Base-by-base conservation (phyloP, 2,888 invertebrate genomes). In the Papilio elwesi region DNA sequence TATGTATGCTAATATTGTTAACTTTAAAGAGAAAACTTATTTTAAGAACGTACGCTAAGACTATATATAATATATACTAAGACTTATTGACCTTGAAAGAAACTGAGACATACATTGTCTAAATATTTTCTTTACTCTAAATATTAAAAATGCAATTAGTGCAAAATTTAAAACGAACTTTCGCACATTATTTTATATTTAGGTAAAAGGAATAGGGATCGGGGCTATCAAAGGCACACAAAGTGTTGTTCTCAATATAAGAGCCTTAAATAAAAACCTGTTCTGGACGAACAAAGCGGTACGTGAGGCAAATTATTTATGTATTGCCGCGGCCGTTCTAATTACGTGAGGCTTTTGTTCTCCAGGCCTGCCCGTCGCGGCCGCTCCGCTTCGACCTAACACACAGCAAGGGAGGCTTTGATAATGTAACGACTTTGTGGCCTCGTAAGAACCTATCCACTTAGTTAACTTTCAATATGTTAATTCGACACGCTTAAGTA, bases 291-390 rank as follows among this genome's bases (percentile, higher is more conserved):
- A 91, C 92, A 93, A 93, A 92, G 91, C 85, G 88, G 87, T 88
- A 92, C 92, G 92, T 92, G 92, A 88, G 89, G 90, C 90, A 92
- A 93, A 93, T 93, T 92, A 92, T 92, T 92, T 92, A 93, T 93
- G 92, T 92, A 92, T 93, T 89, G 90, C 92, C 85, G 87, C 86
- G 91, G 91, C 87, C 89, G 90, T 85, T 91, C 92, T 93, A 92
- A 93, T 93, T 92, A 93, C 91, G 88, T 86, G 85, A 87, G 89
- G 87, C 92, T 90, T 92, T 93, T 93, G 93, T 93, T 93, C 88
- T 85, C 86, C 83, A 81, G 85, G 85, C 88, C 83, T 82, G 82
- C 81, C 82, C 80, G 80, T 77, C 83, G 78, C 78, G 77, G 79
- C 78, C 79, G 80, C 80, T 82, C 84, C 83, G 85, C 87, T 85